Percentiles rank a stretch among this genome's conserved stretches.
Evolutionary conservation across 2,797 vertebrate genomes (phyloP).

Genomic region (Neosilurus mollespiculum): DNA sequence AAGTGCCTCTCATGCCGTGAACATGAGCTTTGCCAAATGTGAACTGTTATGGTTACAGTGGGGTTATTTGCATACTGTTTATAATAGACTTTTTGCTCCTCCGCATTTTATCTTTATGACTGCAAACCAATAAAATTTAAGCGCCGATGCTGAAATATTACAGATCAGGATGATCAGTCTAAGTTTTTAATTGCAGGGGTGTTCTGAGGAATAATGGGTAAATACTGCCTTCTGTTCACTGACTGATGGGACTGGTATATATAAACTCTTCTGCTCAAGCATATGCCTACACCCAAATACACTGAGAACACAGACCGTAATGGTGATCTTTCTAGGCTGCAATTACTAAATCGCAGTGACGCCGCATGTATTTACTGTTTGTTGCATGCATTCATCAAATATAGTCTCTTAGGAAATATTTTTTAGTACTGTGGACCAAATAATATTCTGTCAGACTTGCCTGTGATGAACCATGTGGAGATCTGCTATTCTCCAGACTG

Average conservation of each 20-base stretch:
- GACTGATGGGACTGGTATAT: slow-evolving; percentile 24
- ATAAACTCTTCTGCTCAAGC: slow-evolving; percentile 18
- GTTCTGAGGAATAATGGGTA: slow-evolving; percentile 37
- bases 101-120: slow-evolving; percentile 49
- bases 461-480: slow-evolving; percentile 28
- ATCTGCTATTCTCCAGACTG: slow-evolving; percentile 54
- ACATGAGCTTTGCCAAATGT: slow-evolving; percentile 43
- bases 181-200: slow-evolving; percentile 45
- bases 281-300: slow-evolving; percentile 16
- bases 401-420: slow-evolving; percentile 23
- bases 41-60: slow-evolving; percentile 30
- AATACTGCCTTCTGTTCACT: slow-evolving; percentile 44
- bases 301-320: slow-evolving; percentile 20
- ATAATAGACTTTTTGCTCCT: slow-evolving; percentile 27
- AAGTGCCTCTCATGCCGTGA: slow-evolving; percentile 39
- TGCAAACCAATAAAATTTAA: slow-evolving; percentile 33
- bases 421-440: slow-evolving; percentile 33
- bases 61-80: slow-evolving; percentile 35
- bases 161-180: slow-evolving; percentile 14
- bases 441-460: slow-evolving; percentile 48
- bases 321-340: background rate
- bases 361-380: slow-evolving; percentile 14
- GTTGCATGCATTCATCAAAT: slow-evolving; percentile 32
- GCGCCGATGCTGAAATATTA: slow-evolving; percentile 48
- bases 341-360: slow-evolving; percentile 13